phyloP scores from a whole-genome alignment of 92 coral and sea anemone species.

The Scolanthus callimorphus region DNA sequence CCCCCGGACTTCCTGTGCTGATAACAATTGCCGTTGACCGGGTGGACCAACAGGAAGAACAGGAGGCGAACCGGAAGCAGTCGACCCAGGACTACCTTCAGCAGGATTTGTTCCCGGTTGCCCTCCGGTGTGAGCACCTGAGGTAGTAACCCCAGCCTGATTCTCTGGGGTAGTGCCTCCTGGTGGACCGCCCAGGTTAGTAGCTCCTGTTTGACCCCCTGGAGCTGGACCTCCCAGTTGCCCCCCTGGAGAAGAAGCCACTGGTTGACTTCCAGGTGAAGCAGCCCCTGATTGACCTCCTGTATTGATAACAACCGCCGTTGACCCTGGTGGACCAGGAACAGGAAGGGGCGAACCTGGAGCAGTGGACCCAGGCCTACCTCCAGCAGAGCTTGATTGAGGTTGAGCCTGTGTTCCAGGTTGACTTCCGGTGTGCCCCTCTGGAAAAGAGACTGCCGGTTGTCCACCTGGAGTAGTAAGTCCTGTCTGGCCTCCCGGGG shows the following conservation, averaged over 20 bases:
- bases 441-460: no score
- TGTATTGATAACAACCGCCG: no score
- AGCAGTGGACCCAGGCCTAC: not conserved
- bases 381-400: not conserved
- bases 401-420: not conserved
- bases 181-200: conserved; percentile 6
- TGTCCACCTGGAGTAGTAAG: conserved; percentile 15
- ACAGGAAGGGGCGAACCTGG: no score
- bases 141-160: not conserved
- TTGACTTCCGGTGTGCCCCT: conserved; percentile 8
- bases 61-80: no score
- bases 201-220: not conserved
- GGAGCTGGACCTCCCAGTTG: no score
- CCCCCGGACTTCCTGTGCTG: conserved; percentile 26
- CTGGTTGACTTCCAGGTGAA: not conserved
- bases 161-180: conserved; percentile 17
- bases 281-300: conserved; percentile 9
- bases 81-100: conserved; percentile 3
- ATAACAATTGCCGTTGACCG: conserved; percentile 23
- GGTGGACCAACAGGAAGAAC: conserved; percentile 10
- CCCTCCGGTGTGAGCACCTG: not conserved
- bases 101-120: not conserved
- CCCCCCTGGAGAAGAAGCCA: no score
- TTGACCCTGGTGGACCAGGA: no score
- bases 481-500: not conserved